Percentiles rank a stretch among this genome's conserved stretches.
Conservation (phyloP, 64 coral and sea anemone genomes). For the Montipora efflorescens region DNA sequence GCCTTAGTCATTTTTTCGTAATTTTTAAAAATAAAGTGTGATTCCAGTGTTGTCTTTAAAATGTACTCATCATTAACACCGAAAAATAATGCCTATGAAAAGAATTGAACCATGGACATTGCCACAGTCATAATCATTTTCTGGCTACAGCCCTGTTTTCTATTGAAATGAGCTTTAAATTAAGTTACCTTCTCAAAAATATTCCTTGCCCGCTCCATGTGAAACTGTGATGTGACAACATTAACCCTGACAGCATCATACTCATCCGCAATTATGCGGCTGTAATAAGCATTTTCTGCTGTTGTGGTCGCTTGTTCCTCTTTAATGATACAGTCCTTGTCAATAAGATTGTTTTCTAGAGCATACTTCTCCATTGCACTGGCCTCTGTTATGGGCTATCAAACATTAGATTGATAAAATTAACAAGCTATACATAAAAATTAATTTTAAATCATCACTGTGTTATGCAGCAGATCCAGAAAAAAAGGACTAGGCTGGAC, state of each 20-base stretch:
- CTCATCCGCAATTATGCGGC: slow-evolving; percentile 81
- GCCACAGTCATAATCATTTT: no score
- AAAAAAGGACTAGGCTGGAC: no score
- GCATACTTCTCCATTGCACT: slow-evolving; percentile 88
- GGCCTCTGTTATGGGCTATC: slow-evolving; percentile 80
- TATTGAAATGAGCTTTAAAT: no score
- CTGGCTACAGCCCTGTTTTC: no score
- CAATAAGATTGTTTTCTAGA: slow-evolving; percentile 59
- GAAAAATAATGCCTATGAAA: no score
- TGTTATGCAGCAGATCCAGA: no score
- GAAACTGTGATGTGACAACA: slow-evolving; percentile 82
- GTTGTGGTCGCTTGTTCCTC: slow-evolving; percentile 83
- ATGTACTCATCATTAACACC: no score
- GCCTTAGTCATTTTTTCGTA: no score
- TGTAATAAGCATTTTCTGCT: slow-evolving; percentile 87
- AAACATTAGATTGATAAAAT: neutral
- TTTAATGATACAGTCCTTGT: slow-evolving; percentile 58
- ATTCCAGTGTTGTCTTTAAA: no score
- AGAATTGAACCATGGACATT: no score
- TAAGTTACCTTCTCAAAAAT: slow-evolving; percentile 81
- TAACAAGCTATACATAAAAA: neutral
- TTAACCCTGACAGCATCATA: slow-evolving; percentile 58
- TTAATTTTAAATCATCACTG: neutral
- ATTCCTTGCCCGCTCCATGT: slow-evolving; percentile 77
- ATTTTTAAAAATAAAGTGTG: no score